Base-by-base conservation (phyloP, 2,888 invertebrate species). In the Lithophane semibrunnea region DNA sequence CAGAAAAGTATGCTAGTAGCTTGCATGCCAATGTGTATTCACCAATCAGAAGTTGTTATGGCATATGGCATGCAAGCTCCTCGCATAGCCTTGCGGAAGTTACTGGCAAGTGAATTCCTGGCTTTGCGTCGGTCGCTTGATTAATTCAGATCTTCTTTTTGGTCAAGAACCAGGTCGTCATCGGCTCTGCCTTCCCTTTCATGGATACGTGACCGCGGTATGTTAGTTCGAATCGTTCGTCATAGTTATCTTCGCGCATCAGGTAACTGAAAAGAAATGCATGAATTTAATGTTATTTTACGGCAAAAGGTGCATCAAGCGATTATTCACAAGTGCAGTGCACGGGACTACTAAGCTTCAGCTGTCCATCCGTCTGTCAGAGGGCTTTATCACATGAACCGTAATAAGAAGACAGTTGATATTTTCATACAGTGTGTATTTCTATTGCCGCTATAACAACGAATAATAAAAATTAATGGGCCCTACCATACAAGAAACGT, bases 131-230 rank as follows among this genome's bases (percentile, higher is more conserved):
- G 24, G 5, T 66, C 8, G 7, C 29, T 58, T 10, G 37, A 16
- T 78, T 90, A 89, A 9, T 78, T 90, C 91, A 91, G 73, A 87
- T 86, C 84, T 92, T 93, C 93, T 95, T 95, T 84, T 95, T 90
- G 9, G 96, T 98, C 73, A 99, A 95, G 95, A 99, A 98, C 98
- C 99, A 99, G 37, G 99, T 98, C 92, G 99, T 98, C 99, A 99
- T 99, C 3, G 99, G 99, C 82, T 99, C 98, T 7, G 98, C 98
- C 94, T 99, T 99, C 69, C 99, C 99, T 95, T 99, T 99, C 99
- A 99, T 99, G 47, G 97, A 97, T 24, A 99, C 98, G 80, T 98
- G 98, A 24, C 99, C 99, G 73, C 99, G 98, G 91, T 98, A 98
- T 44, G 98, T 98, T 90, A 99, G 97, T 83, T 98, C 97, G 91